Conservation (phyloP, 2,797 vertebrate genomes). For the Gila robusta region DNA sequence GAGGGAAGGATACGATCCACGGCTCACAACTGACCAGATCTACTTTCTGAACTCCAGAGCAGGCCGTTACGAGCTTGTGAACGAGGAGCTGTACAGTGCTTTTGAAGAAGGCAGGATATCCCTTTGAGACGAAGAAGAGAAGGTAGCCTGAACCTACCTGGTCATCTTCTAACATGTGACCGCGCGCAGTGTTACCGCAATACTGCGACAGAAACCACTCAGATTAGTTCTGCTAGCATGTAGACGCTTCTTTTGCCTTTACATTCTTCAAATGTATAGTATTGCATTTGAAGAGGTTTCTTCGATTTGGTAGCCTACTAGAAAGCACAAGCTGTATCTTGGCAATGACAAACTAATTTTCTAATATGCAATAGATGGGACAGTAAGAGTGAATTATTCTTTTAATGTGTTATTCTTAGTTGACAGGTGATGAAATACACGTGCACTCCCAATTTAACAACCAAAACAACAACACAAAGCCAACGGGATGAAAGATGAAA, state of each 20-base stretch:
- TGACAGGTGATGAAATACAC: background rate
- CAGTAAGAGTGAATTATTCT: background rate
- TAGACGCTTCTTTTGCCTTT: slow-evolving; percentile 15
- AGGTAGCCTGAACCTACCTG: slow-evolving; percentile 8
- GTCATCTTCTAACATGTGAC: background rate
- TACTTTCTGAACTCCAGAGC: slow-evolving; percentile 83
- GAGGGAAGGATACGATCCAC: slow-evolving; percentile 82
- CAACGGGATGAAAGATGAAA: slow-evolving; percentile 1
- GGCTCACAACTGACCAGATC: slow-evolving; percentile 77
- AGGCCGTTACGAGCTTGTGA: slow-evolving; percentile 80
- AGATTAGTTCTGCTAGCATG: slow-evolving; percentile 33
- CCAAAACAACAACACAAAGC: background rate
- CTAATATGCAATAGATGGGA: slow-evolving; percentile 15
- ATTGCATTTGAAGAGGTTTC: slow-evolving; percentile 23
- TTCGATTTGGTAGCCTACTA: slow-evolving; percentile 33
- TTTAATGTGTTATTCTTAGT: slow-evolving; percentile 29
- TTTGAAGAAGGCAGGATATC: slow-evolving; percentile 77
- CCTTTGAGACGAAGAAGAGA: slow-evolving; percentile 74
- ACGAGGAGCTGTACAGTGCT: slow-evolving; percentile 73
- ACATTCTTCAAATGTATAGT: slow-evolving; percentile 30
- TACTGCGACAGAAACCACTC: slow-evolving; percentile 12
- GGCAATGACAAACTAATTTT: slow-evolving; percentile 18
- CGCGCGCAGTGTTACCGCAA: slow-evolving; percentile 13
- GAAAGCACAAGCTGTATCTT: slow-evolving; percentile 42
- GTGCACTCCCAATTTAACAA: background rate